Conservation (phyloP, 1,140 invertebrate genomes). For the Pogonus chalceus region DNA sequence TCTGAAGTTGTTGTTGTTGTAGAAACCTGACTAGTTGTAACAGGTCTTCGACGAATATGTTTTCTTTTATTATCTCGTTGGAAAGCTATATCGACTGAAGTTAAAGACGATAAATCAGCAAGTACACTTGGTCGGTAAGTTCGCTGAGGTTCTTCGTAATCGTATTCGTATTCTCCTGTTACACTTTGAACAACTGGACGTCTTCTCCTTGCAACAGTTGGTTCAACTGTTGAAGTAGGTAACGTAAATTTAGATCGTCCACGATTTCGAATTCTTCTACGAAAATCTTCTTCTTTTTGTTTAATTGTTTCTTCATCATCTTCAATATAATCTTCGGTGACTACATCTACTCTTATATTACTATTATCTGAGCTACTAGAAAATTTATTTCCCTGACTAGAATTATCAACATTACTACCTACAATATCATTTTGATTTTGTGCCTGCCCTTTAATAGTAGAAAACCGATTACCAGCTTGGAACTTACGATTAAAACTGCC, state of each 20-base stretch:
- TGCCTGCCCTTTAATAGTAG: background rate
- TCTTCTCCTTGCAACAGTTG: slow-evolving; percentile 8
- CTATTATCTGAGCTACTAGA: background rate
- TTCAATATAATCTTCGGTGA: background rate
- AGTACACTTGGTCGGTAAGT: slow-evolving; percentile 23
- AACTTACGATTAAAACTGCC: slow-evolving; percentile 30
- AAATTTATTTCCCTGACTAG: background rate
- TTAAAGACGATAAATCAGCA: slow-evolving; percentile 34
- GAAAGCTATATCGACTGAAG: slow-evolving; percentile 27
- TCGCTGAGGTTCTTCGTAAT: slow-evolving; percentile 12
- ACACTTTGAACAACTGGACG: no score
- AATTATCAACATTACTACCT: background rate
- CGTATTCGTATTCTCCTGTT: background rate
- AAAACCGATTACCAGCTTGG: slow-evolving; percentile 17
- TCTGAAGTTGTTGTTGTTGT: slow-evolving; percentile 26
- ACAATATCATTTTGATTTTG: background rate
- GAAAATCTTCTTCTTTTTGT: background rate
- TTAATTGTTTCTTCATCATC: background rate
- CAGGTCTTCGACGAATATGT: slow-evolving; percentile 20
- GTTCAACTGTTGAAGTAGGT: background rate
- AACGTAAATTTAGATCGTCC: slow-evolving; percentile 20
- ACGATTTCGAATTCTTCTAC: slow-evolving; percentile 16
- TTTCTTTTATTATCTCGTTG: slow-evolving; percentile 15
- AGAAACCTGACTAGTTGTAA: slow-evolving; percentile 30
- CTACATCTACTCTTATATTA: background rate